These are phyloP conservation scores for Sebastes wilsoni DNA, from an alignment of 2,797 vertebrate species.

Conservation along the genomic window DNA sequence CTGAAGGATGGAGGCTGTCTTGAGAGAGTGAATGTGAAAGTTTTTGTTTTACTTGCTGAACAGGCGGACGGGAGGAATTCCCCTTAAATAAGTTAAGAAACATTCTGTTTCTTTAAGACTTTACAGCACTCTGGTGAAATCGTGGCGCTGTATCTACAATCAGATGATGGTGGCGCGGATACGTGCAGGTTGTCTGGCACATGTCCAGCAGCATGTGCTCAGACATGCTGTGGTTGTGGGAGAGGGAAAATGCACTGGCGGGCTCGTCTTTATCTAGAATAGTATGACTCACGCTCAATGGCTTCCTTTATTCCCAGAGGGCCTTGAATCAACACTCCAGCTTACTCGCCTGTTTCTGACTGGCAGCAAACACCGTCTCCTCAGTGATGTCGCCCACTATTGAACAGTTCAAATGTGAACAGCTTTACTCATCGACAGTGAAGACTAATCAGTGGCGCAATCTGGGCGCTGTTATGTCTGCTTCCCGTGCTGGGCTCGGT, in stretches of 20 bases:
- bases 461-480: slow-evolving; percentile 3
- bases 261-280: slow-evolving; percentile 19
- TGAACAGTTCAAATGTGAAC: not conserved
- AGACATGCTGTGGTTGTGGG: slow-evolving; percentile 37
- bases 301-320: slow-evolving; percentile 32
- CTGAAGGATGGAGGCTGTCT: not conserved
- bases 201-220: slow-evolving; percentile 33
- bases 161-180: not conserved
- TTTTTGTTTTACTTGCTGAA: not conserved
- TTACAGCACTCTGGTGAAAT: not conserved
- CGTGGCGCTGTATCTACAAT: not conserved
- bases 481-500: slow-evolving; percentile 4
- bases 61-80: not conserved
- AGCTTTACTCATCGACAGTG: not conserved
- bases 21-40: slow-evolving; percentile 4
- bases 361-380: not conserved
- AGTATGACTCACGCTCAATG: slow-evolving; percentile 55
- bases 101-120: not conserved
- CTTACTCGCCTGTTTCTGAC: not conserved
- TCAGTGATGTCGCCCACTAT: not conserved
- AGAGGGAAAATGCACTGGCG: slow-evolving; percentile 19
- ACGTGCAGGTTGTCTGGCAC: slow-evolving; percentile 18
- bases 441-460: slow-evolving; percentile 41
- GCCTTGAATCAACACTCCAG: not conserved
- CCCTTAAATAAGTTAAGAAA: not conserved